These are phyloP conservation scores for Drosophila parvula DNA, from an alignment of 1,140 invertebrate species.

Conservation along the genomic window DNA sequence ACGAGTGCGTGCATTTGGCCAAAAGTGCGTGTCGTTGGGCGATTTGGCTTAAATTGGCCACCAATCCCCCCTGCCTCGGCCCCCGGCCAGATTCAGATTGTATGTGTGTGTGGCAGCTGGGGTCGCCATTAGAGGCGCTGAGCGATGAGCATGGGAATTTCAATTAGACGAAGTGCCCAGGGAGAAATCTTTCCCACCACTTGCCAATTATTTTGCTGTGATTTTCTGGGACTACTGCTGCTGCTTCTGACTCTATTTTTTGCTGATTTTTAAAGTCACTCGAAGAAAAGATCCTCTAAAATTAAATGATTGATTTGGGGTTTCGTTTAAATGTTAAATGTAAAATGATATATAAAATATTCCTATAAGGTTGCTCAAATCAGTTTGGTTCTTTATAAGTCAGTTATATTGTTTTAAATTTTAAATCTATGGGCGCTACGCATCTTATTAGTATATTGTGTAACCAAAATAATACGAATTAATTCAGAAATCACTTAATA, in stretches of 20 bases:
- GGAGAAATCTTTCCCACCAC: conserved; percentile 63
- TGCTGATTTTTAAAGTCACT: conserved; percentile 37
- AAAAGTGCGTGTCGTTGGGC: conserved; percentile 59
- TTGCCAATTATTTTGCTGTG: conserved; percentile 59
- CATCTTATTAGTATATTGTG: too few species aligned
- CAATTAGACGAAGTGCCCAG: conserved; percentile 60
- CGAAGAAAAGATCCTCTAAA: background rate
- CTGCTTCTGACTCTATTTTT: conserved; percentile 16
- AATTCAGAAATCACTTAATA: too few species aligned
- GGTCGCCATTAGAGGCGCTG: conserved; percentile 59
- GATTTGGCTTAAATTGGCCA: conserved; percentile 59
- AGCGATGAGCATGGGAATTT: conserved; percentile 67
- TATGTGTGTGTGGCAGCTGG: conserved; percentile 54
- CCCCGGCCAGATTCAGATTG: conserved; percentile 45
- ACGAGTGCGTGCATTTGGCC: conserved; percentile 48
- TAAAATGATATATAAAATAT: too few species aligned
- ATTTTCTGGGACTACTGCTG: conserved; percentile 17
- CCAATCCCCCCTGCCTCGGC: conserved; percentile 1
- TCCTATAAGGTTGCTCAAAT: too few species aligned
- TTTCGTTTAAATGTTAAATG: background rate
- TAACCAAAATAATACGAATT: too few species aligned
- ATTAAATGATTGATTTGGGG: background rate
- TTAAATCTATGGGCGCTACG: too few species aligned
- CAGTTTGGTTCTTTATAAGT: too few species aligned
- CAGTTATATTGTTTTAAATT: too few species aligned